These are phyloP conservation scores for Synergus itoensis DNA, from an alignment of 2,888 invertebrate species.

Conservation along the genomic window DNA sequence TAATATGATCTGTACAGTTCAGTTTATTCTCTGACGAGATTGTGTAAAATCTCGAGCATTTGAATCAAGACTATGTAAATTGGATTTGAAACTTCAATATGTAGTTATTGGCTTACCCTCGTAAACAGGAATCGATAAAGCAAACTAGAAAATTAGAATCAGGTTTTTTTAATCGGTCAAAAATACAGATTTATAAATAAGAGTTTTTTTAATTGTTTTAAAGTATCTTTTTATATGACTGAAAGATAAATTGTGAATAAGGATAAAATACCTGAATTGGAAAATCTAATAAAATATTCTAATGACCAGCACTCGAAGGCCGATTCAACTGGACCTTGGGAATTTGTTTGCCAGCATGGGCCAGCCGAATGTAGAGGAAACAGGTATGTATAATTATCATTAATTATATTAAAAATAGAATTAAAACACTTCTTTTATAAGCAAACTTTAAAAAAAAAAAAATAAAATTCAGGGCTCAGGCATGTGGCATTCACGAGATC, in stretches of 20 bases:
- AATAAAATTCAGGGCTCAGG: slow-evolving; percentile 69
- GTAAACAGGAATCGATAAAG: not conserved
- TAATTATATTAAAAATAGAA: too few species aligned
- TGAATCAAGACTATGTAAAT: not conserved
- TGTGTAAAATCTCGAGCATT: not conserved
- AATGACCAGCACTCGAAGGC: not conserved
- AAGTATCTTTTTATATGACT: not conserved
- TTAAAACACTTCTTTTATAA: too few species aligned
- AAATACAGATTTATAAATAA: not conserved
- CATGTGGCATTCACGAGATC: slow-evolving; percentile 78
- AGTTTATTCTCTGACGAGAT: too few species aligned
- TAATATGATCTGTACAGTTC: too few species aligned
- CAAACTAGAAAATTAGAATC: not conserved
- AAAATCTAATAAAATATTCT: not conserved
- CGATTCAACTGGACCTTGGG: slow-evolving; percentile 16
- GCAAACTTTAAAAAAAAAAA: too few species aligned
- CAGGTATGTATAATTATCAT: slow-evolving; percentile 56
- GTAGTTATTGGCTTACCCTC: not conserved
- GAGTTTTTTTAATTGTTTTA: not conserved
- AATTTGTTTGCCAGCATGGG: slow-evolving; percentile 80
- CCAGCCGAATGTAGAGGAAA: slow-evolving; percentile 79
- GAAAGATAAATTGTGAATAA: too few species aligned
- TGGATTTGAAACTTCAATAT: not conserved
- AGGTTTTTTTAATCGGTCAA: not conserved
- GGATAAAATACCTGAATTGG: not conserved